phyloP scores from a whole-genome alignment of 2,113 vertebrate genomes.

The Saguinus midas region DNA sequence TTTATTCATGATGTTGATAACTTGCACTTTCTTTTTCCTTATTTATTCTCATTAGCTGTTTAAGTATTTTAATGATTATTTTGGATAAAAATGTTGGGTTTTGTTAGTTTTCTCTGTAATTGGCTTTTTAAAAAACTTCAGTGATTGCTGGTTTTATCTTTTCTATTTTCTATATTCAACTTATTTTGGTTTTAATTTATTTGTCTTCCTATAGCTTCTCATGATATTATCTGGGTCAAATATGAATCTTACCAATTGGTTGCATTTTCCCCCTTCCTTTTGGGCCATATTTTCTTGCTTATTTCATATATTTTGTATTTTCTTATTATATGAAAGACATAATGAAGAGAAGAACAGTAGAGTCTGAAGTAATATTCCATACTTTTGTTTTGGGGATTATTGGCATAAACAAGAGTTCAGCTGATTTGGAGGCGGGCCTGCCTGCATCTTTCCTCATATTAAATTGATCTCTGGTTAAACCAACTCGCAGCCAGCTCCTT shows the following conservation, averaged over 20 bases:
- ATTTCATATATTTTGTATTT: not conserved
- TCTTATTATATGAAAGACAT: not conserved
- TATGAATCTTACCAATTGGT: not conserved
- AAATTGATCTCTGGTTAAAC: not conserved
- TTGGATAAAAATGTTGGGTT: not conserved
- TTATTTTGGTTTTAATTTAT: not conserved
- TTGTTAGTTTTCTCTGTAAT: not conserved
- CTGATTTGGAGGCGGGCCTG: not conserved
- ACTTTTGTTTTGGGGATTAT: not conserved
- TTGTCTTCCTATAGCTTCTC: not conserved
- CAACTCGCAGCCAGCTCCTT: not conserved
- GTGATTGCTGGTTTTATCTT: not conserved
- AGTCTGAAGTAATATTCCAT: not conserved
- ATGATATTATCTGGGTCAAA: not conserved
- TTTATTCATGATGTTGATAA: not conserved
- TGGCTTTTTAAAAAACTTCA: not conserved
- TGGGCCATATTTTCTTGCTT: too few relatives aligned
- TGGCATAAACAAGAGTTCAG: not conserved
- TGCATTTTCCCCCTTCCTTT: not conserved
- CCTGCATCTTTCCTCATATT: not conserved
- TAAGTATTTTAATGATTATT: not conserved
- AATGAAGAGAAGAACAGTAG: not conserved
- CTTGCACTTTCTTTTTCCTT: too few relatives aligned
- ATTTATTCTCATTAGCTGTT: not conserved
- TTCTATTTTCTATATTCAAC: not conserved